Evolutionary conservation across 2,797 vertebrate species (phyloP).

Genomic region (Lophotriccus pileatus): DNA sequence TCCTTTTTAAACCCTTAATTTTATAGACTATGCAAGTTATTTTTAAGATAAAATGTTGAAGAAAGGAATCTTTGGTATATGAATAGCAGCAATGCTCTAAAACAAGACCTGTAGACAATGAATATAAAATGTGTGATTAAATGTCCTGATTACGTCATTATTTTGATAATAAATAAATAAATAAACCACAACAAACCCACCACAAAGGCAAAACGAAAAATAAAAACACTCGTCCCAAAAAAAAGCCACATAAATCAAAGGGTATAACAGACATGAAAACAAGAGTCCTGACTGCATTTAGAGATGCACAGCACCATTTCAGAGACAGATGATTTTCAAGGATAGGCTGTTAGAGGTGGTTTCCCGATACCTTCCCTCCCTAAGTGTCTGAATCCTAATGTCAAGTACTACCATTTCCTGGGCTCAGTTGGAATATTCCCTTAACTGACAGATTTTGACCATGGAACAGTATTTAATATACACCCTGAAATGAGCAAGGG

Average conservation of each 20-base stretch:
- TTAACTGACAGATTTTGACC: background rate
- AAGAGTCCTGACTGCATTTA: background rate
- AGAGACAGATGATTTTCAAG: background rate
- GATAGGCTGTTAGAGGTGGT: background rate
- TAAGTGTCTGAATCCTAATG: no score
- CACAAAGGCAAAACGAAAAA: background rate
- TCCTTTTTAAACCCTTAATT: constrained; percentile 12
- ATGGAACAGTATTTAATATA: background rate
- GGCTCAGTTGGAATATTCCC: background rate
- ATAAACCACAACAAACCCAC: background rate
- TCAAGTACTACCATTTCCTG: background rate
- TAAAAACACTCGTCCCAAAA: no score
- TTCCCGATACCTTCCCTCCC: background rate
- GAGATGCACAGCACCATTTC: background rate
- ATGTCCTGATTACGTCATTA: background rate
- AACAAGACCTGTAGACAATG: background rate
- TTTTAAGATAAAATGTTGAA: constrained; percentile 39
- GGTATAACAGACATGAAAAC: background rate
- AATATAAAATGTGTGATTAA: constrained; percentile 25
- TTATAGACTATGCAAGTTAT: constrained; percentile 11
- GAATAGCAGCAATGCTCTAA: background rate
- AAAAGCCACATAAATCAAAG: background rate
- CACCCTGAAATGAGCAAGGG: background rate
- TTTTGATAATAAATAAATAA: background rate
- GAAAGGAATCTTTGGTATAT: background rate